phyloP scores from a whole-genome alignment of 2,888 invertebrate genomes.

The Scaptomyza parva region DNA sequence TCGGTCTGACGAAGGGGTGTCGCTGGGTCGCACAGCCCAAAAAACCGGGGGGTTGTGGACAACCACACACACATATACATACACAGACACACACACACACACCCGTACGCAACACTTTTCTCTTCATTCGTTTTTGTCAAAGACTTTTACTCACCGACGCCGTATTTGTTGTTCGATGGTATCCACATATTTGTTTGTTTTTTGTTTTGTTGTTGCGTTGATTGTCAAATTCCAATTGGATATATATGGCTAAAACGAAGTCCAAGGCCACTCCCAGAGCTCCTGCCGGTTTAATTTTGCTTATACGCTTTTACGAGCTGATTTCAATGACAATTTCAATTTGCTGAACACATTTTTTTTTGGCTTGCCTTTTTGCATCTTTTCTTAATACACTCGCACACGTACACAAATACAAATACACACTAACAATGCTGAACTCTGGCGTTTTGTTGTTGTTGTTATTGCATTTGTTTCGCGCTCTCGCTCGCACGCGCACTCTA shows the following conservation, averaged over 20 bases:
- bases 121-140: conserved; percentile 23
- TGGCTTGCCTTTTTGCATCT: conserved; percentile 59
- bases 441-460: conserved; percentile 53
- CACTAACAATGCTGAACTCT: conserved; percentile 52
- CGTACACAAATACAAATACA: conserved; percentile 21
- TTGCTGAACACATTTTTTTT: conserved; percentile 44
- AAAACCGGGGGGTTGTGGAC: conserved; percentile 42
- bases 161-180: conserved; percentile 85
- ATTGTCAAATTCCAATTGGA: conserved; percentile 47
- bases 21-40: conserved; percentile 22
- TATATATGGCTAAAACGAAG: conserved; percentile 39
- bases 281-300: conserved; percentile 31
- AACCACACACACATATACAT: conserved; percentile 21
- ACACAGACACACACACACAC: conserved; percentile 15
- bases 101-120: conserved; percentile 11
- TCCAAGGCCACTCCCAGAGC: conserved; percentile 59
- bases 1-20: conserved; percentile 29
- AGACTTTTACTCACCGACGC: conserved; percentile 83
- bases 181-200: conserved; percentile 82
- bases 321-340: conserved; percentile 42
- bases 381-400: conserved; percentile 37
- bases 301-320: conserved; percentile 26
- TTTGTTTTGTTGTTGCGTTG: conserved; percentile 10
- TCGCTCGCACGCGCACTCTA: conserved; percentile 25
- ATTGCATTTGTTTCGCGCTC: conserved; percentile 42